phyloP scores from a whole-genome alignment of 2,113 vertebrate species.

The Naja naja region DNA sequence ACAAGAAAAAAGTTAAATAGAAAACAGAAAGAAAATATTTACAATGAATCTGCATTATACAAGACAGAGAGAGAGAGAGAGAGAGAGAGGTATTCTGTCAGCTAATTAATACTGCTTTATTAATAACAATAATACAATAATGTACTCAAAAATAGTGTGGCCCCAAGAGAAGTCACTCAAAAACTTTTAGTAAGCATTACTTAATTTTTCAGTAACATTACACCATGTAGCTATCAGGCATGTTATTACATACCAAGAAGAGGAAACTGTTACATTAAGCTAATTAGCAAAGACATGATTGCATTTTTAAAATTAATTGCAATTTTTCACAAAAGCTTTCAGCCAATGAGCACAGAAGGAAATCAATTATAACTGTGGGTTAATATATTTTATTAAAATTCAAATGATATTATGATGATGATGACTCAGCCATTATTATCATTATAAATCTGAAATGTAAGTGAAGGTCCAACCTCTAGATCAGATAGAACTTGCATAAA shows the following conservation, averaged over 20 bases:
- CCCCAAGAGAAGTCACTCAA: conserved; percentile 23
- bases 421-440: not conserved
- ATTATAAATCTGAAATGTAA: not conserved
- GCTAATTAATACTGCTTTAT: conserved; percentile 24
- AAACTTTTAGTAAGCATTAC: not conserved
- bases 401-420: not conserved
- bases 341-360: conserved; percentile 26
- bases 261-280: not conserved
- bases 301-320: not conserved
- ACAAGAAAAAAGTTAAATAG: conserved; percentile 67
- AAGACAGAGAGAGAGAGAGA: conserved; percentile 26
- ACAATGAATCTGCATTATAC: conserved; percentile 41
- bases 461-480: conserved; percentile 46
- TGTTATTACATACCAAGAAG: conserved; percentile 39
- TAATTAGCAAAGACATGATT: conserved; percentile 3
- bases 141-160: not conserved
- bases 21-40: conserved; percentile 56
- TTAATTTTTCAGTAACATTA: conserved; percentile 10
- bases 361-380: conserved; percentile 22
- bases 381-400: conserved; percentile 1
- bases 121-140: conserved; percentile 23
- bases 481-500: conserved; percentile 38
- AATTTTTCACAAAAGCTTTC: conserved; percentile 13
- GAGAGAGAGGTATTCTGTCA: conserved; percentile 6
- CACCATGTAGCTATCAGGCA: conserved; percentile 3